Percentiles rank a stretch among this genome's conserved stretches.
phyloP scores from a whole-genome alignment of 2,888 invertebrate genomes.

The Drosophila mayaguana region DNA sequence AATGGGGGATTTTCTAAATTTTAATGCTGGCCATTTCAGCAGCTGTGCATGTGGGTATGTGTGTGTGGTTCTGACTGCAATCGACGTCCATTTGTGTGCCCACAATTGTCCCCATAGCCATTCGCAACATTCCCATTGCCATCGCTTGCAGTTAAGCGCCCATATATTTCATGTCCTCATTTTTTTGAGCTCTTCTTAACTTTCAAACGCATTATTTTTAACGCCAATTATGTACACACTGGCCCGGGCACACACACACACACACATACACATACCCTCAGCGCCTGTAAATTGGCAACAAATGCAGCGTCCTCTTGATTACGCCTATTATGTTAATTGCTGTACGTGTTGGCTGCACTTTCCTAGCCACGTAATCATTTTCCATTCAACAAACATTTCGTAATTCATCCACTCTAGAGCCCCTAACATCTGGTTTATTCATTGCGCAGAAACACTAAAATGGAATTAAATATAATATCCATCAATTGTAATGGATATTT shows the following conservation, averaged over 20 bases:
- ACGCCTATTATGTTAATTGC: slow-evolving; percentile 73
- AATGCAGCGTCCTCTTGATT: slow-evolving; percentile 68
- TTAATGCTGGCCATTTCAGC: slow-evolving; percentile 72
- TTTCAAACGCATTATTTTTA: slow-evolving; percentile 77
- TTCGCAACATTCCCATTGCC: slow-evolving; percentile 17
- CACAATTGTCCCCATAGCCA: slow-evolving; percentile 52
- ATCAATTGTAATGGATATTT: background rate
- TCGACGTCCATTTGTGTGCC: slow-evolving; percentile 70
- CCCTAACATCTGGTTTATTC: background rate
- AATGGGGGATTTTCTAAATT: slow-evolving; percentile 77
- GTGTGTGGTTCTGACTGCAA: slow-evolving; percentile 35
- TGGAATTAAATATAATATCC: background rate
- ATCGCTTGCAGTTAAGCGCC: slow-evolving; percentile 58
- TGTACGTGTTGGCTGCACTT: slow-evolving; percentile 59
- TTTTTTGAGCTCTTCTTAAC: slow-evolving; percentile 49
- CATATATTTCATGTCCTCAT: slow-evolving; percentile 68
- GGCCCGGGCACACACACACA: slow-evolving; percentile 17
- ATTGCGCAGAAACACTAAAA: background rate
- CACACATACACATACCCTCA: background rate
- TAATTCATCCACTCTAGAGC: slow-evolving; percentile 20
- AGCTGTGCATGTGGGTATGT: slow-evolving; percentile 9
- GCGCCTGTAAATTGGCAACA: slow-evolving; percentile 71
- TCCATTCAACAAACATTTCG: slow-evolving; percentile 31
- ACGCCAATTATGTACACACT: slow-evolving; percentile 66
- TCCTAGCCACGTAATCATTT: slow-evolving; percentile 54